Conservation (phyloP, 2,888 invertebrate species). For the Clanis bilineata region DNA sequence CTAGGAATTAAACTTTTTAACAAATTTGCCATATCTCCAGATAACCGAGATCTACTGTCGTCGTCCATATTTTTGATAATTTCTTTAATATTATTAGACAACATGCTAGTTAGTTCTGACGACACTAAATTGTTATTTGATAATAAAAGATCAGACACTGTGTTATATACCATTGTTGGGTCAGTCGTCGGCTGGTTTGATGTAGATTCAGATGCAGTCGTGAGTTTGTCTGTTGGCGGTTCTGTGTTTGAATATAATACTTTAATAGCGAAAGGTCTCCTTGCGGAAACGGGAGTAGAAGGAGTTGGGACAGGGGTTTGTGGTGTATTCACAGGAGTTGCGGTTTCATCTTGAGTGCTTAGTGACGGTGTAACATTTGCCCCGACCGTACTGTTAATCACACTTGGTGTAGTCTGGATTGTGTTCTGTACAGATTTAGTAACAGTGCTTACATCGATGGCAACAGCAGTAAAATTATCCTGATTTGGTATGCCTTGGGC, state of each 20-base stretch:
- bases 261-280: slow-evolving; percentile 77
- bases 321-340: slow-evolving; percentile 58
- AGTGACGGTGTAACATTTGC: slow-evolving; percentile 66
- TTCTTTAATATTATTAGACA: slow-evolving; percentile 72
- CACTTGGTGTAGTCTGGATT: slow-evolving; percentile 69
- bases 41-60: slow-evolving; percentile 70
- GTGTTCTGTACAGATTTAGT: slow-evolving; percentile 78
- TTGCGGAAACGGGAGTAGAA: slow-evolving; percentile 67
- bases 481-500: slow-evolving; percentile 58
- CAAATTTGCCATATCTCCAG: slow-evolving; percentile 76
- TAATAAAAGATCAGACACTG: slow-evolving; percentile 75
- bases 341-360: slow-evolving; percentile 53
- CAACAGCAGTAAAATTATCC: slow-evolving; percentile 54
- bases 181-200: slow-evolving; percentile 68
- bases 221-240: slow-evolving; percentile 65
- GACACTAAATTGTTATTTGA: slow-evolving; percentile 75
- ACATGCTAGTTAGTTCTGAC: slow-evolving; percentile 80
- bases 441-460: slow-evolving; percentile 64
- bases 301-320: slow-evolving; percentile 52
- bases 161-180: slow-evolving; percentile 76
- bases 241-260: slow-evolving; percentile 74
- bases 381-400: slow-evolving; percentile 75
- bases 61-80: slow-evolving; percentile 74
- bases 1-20: slow-evolving; percentile 77
- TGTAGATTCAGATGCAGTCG: slow-evolving; percentile 62